Conservation (phyloP, 2,113 vertebrate species). For the Ahaetulla prasina region DNA sequence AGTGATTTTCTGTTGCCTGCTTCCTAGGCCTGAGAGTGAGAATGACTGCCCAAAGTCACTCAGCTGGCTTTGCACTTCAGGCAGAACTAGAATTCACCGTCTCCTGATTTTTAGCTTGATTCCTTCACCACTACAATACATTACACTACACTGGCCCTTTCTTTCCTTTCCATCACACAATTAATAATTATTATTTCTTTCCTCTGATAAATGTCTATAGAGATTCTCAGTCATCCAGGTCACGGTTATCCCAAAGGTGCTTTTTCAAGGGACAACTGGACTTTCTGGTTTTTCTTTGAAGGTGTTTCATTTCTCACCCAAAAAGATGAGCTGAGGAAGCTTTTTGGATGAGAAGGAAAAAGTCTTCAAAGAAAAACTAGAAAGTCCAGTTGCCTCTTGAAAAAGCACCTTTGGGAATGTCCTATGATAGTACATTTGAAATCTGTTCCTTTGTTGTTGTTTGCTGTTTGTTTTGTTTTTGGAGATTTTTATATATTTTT, state of each 20-base stretch:
- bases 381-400: too few species aligned
- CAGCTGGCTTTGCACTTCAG: neutral
- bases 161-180: neutral
- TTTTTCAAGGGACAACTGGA: too few species aligned
- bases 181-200: neutral
- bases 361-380: too few species aligned
- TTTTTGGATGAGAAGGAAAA: too few species aligned
- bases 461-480: neutral
- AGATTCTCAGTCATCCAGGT: too few species aligned
- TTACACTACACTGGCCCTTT: neutral
- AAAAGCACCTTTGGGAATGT: neutral
- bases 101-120: neutral
- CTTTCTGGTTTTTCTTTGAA: too few species aligned
- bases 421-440: neutral
- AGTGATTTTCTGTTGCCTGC: neutral
- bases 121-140: neutral
- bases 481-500: neutral
- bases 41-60: neutral
- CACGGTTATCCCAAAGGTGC: too few species aligned
- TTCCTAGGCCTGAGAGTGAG: neutral
- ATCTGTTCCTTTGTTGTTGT: neutral
- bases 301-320: too few species aligned
- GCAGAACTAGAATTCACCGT: neutral
- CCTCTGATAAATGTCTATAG: too few species aligned
- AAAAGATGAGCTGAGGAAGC: too few species aligned